These are phyloP conservation scores for Apolygus lucorum DNA, from an alignment of 1,140 invertebrate species.

Conservation along the genomic window DNA sequence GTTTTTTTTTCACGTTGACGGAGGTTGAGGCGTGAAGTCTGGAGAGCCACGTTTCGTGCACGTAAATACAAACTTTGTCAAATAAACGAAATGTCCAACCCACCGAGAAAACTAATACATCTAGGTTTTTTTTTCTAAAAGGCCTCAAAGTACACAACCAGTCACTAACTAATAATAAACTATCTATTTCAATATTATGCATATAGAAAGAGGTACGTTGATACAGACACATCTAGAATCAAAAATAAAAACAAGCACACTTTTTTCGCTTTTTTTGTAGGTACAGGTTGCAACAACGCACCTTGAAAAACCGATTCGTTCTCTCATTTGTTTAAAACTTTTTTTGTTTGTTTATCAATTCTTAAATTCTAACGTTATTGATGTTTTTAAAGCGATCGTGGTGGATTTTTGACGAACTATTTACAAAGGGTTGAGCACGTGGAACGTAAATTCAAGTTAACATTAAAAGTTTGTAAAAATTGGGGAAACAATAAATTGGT, in stretches of 20 bases:
- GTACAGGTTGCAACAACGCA: slow-evolving; percentile 18
- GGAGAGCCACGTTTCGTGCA: slow-evolving; percentile 18
- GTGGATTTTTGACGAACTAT: not conserved
- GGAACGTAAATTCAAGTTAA: too few species aligned
- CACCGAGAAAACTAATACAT: not conserved
- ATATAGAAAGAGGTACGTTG: slow-evolving; percentile 22
- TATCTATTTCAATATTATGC: slow-evolving; percentile 10
- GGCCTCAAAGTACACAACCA: slow-evolving; percentile 26
- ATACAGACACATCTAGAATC: slow-evolving; percentile 24
- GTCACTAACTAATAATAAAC: slow-evolving; percentile 15
- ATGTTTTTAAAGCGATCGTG: not conserved
- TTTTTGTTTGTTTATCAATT: not conserved
- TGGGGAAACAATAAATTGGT: too few species aligned
- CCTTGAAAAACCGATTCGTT: slow-evolving; percentile 6
- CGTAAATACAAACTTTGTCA: slow-evolving; percentile 4
- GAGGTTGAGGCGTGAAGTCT: slow-evolving; percentile 1
- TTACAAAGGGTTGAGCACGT: not conserved
- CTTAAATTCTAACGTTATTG: not conserved
- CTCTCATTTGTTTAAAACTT: slow-evolving; percentile 1
- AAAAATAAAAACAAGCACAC: slow-evolving; percentile 25
- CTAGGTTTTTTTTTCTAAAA: slow-evolving; percentile 8
- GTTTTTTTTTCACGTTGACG: not conserved
- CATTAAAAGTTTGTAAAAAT: too few species aligned
- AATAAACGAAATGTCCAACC: not conserved
- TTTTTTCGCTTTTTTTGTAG: not conserved